These are phyloP conservation scores for Cerastis rubricosa DNA, from an alignment of 2,888 invertebrate species.

Conservation along the genomic window DNA sequence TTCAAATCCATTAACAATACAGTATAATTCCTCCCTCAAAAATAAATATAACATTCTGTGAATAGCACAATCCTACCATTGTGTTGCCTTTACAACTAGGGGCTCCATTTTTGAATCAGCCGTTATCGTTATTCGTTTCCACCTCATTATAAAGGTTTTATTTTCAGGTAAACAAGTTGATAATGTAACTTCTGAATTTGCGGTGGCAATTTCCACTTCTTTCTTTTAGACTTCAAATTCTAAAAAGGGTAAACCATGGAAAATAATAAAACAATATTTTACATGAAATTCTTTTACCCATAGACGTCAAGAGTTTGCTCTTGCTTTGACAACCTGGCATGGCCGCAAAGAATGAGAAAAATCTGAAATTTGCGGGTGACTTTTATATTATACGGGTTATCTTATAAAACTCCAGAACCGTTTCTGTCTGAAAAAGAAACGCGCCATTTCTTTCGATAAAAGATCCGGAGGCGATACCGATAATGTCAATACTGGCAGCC, in stretches of 20 bases:
- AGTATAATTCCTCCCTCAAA: conserved; percentile 55
- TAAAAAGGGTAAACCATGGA: background rate
- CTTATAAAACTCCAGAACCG: background rate
- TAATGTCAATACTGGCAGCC: conserved; percentile 67
- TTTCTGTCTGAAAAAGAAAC: conserved; percentile 66
- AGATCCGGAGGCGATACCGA: conserved; percentile 62
- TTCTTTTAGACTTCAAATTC: background rate
- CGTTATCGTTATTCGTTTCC: conserved; percentile 26
- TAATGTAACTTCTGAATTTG: conserved; percentile 10
- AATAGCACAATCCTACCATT: conserved; percentile 80
- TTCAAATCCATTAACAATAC: conserved; percentile 58
- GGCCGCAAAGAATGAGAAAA: no score
- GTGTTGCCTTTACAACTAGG: conserved; percentile 76
- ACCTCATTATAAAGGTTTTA: conserved; percentile 29
- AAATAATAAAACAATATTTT: no score
- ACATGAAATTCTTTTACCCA: background rate
- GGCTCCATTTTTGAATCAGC: conserved; percentile 31
- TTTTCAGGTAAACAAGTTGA: conserved; percentile 22
- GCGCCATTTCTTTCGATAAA: conserved; percentile 68
- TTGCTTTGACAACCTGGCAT: background rate
- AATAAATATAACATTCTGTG: conserved; percentile 70
- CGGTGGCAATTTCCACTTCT: background rate
- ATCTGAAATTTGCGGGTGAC: background rate
- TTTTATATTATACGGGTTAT: conserved; percentile 1
- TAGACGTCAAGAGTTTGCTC: background rate